phyloP scores from a whole-genome alignment of 2,888 invertebrate species.

The Cataglyphis rosenhaueri region DNA sequence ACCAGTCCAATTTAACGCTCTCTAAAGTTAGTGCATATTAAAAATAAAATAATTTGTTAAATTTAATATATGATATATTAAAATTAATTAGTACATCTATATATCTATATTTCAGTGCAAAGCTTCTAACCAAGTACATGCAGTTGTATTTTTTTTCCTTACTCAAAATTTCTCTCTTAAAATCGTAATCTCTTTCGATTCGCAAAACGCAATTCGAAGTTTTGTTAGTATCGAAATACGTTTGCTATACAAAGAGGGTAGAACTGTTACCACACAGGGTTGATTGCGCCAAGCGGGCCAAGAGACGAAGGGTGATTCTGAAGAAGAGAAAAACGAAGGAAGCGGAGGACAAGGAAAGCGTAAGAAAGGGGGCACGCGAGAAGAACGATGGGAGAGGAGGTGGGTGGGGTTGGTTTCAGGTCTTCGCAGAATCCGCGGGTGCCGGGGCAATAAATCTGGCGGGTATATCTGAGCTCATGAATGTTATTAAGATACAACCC shows the following conservation, averaged over 20 bases:
- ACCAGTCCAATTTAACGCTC: not conserved
- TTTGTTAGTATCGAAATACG: conserved; percentile 1
- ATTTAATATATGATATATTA: not conserved
- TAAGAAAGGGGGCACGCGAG: conserved; percentile 63
- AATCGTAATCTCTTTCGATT: not conserved
- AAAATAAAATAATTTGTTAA: not conserved
- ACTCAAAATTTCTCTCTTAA: too few species aligned
- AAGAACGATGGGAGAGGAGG: conserved; percentile 36
- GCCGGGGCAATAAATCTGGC: conserved; percentile 85
- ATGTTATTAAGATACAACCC: conserved; percentile 86
- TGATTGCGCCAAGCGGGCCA: not conserved
- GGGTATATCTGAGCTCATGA: conserved; percentile 86
- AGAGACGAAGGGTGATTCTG: conserved; percentile 16
- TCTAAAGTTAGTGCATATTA: not conserved
- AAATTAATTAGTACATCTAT: not conserved
- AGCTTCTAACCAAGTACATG: not conserved
- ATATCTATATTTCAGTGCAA: not conserved
- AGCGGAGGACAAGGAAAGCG: conserved; percentile 44
- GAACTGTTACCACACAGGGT: not conserved
- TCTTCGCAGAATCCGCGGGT: conserved; percentile 78
- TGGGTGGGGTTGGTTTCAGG: conserved; percentile 66
- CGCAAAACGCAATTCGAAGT: not conserved
- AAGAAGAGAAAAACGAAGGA: conserved; percentile 37
- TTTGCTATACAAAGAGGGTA: not conserved
- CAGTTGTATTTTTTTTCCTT: not conserved